Evolutionary conservation across 2,888 invertebrate genomes (phyloP).

Genomic region (Pseudanteris insignis): DNA sequence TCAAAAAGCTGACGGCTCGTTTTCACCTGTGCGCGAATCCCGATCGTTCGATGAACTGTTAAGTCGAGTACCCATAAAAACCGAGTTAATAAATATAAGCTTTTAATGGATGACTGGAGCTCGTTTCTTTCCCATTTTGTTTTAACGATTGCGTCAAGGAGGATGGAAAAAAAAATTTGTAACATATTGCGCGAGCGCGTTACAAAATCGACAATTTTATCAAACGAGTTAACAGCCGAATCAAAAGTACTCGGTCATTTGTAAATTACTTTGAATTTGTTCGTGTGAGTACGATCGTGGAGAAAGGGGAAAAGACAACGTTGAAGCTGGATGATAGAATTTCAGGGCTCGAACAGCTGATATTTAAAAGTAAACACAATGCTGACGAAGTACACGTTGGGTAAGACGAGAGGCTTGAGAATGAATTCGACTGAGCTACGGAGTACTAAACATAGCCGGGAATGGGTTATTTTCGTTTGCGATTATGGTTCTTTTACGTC

Average conservation of each 20-base stretch:
- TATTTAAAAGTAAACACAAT: constrained; percentile 26
- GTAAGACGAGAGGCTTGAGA: constrained; percentile 10
- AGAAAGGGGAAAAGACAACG: too few relatives aligned
- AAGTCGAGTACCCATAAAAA: constrained; percentile 29
- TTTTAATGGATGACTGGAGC: constrained; percentile 29
- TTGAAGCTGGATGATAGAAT: too few relatives aligned
- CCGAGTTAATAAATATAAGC: constrained; percentile 33
- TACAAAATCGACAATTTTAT: too few relatives aligned
- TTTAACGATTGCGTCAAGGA: constrained; percentile 8
- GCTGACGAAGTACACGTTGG: constrained; percentile 16
- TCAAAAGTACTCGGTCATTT: too few relatives aligned
- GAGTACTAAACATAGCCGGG: constrained; percentile 12
- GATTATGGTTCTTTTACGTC: constrained; percentile 14
- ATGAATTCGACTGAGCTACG: constrained; percentile 18
- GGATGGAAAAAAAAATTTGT: constrained; percentile 15
- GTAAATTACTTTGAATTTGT: too few relatives aligned
- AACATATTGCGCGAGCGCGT: constrained; percentile 1
- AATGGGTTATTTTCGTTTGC: constrained; percentile 12
- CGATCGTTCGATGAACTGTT: constrained; percentile 42
- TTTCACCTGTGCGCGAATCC: constrained; percentile 44
- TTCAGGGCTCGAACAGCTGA: too few relatives aligned
- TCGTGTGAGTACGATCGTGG: too few relatives aligned
- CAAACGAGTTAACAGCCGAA: too few relatives aligned
- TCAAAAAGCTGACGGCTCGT: constrained; percentile 47
- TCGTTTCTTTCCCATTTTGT: constrained; percentile 21